Base-by-base conservation (phyloP, 2,113 vertebrate genomes). In the Boulengeromyrus knoepffleri region DNA sequence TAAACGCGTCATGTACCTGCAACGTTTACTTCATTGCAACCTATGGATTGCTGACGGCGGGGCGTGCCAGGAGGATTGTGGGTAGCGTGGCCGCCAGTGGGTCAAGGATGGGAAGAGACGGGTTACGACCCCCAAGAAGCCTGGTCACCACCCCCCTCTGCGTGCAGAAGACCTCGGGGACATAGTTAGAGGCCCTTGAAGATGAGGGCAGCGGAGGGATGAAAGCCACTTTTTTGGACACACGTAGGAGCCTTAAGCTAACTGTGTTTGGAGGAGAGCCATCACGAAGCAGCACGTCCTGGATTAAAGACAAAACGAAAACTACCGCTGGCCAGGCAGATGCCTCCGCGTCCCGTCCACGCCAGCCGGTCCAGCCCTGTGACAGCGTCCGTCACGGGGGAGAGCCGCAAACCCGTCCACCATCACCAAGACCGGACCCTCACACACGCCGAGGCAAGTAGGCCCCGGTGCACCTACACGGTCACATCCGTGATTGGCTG, bases 171-270 rank as follows among this genome's bases (percentile, higher is more conserved):
- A 80, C 47, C 7, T 17, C 19, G 17, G 36, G 15, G 17, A 62
- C 50, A 39, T 21, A 70, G n/a, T n/a, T 2, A 31, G 36, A 45
- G 52, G 21, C 21, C 31, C 80, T 53, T 88, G 87, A 52, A 66
- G 15, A 85, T 10, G 24, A 27, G 5, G 89, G n/a, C 10, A 80
- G 31, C 13, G 19, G 53, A n/a, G 50, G 45, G 21, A 62, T n/a
- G 10, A 50, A 87, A 62, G 70, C 93, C 92, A 85, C 93, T 93
- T 95, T 95, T 24, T 93, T 93, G 89, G 90, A 94, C 91, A 93
- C 94, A 95, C 92, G 91, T 94, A 94, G 92, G 91, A 96, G 95
- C 95, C 96, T 96, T 96, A 96, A 96, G 92, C 89, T 94, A 95
- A 95, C 77, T 89, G 77, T 95, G 96, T 93, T 92, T 95, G 93